Conservation (phyloP, 2,888 invertebrate genomes). For the Sussaba pulchella region DNA sequence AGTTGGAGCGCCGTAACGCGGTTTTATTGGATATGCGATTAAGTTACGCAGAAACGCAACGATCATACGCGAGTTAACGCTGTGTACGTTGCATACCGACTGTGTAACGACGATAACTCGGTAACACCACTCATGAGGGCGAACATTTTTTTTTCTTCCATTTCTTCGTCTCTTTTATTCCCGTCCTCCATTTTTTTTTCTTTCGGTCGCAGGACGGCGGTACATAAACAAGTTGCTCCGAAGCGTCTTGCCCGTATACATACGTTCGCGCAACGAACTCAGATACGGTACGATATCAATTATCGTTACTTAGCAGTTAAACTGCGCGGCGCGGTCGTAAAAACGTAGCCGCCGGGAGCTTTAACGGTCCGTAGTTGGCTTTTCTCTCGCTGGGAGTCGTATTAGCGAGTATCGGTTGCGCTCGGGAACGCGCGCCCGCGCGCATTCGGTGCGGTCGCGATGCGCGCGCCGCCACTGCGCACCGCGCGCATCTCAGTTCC, state of each 20-base stretch:
- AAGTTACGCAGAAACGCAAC: slow-evolving; percentile 12
- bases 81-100: slow-evolving; percentile 1
- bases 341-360: slow-evolving; percentile 61
- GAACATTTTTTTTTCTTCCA: too few relatives aligned
- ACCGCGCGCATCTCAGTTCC: neutral
- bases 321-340: slow-evolving; percentile 72
- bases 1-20: neutral
- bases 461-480: neutral
- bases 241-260: slow-evolving; percentile 43
- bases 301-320: slow-evolving; percentile 76
- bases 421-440: neutral
- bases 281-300: slow-evolving; percentile 75
- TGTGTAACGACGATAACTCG: slow-evolving; percentile 30
- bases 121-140: too few relatives aligned
- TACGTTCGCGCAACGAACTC: slow-evolving; percentile 67
- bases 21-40: slow-evolving; percentile 1
- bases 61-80: neutral
- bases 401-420: neutral
- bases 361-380: slow-evolving; percentile 48
- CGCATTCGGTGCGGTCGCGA: neutral
- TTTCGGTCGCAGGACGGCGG: slow-evolving; percentile 36
- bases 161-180: too few relatives aligned
- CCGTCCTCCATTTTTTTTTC: slow-evolving; percentile 18
- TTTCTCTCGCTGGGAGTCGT: slow-evolving; percentile 51
- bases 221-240: slow-evolving; percentile 63